These are phyloP conservation scores for Lordiphosa stackelbergi DNA, from an alignment of 1,140 invertebrate genomes.

Conservation along the genomic window DNA sequence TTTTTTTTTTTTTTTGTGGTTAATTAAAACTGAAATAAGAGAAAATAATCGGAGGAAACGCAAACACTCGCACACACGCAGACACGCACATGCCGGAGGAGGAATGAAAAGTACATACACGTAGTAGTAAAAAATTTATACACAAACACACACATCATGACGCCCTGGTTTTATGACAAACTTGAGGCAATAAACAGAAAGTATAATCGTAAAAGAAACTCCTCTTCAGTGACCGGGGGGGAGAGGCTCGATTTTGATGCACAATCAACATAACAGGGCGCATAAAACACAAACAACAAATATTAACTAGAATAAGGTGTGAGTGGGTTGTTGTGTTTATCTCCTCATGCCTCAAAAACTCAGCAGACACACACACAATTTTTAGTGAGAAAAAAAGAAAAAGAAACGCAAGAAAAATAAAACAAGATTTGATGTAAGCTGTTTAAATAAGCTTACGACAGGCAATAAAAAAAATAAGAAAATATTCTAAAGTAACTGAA, in stretches of 20 bases:
- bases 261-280: conserved; percentile 15
- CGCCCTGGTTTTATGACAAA: conserved; percentile 33
- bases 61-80: not conserved
- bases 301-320: conserved; percentile 27
- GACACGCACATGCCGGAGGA: conserved; percentile 4
- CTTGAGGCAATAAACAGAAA: conserved; percentile 38
- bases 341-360: conserved; percentile 25
- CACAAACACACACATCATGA: not conserved
- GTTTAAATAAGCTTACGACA: conserved; percentile 3
- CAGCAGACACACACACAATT: not conserved
- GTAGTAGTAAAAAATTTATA: conserved; percentile 3
- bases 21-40: conserved; percentile 50
- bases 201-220: conserved; percentile 12
- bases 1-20: conserved; percentile 17
- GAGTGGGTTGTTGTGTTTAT: conserved; percentile 31
- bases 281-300: conserved; percentile 32
- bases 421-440: not conserved
- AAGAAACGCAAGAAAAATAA: not conserved
- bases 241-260: not conserved
- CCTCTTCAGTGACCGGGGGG: too few relatives aligned
- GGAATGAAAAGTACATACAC: conserved; percentile 3
- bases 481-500: conserved; percentile 30
- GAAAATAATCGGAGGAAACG: conserved; percentile 12
- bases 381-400: not conserved
- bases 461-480: conserved; percentile 25